These are phyloP conservation scores for Lasiurus cinereus DNA, from an alignment of 2,113 vertebrate species.

Conservation along the genomic window DNA sequence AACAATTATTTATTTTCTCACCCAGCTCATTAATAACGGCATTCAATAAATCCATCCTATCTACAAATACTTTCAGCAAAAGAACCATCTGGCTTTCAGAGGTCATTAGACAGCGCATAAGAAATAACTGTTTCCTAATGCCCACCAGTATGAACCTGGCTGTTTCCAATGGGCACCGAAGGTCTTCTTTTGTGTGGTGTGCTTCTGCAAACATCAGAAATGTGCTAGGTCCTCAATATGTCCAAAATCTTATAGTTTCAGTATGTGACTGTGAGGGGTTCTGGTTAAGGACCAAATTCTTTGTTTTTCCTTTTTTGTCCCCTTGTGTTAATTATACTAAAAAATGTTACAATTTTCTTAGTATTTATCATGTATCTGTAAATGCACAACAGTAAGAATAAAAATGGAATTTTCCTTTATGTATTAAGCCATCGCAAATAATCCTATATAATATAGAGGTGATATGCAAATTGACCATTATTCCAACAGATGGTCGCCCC, in stretches of 20 bases:
- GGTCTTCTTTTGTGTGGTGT: not conserved
- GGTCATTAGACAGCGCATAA: conserved; percentile 49
- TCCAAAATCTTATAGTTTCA: conserved; percentile 48
- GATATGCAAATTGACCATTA: too few species aligned
- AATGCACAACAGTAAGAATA: not conserved
- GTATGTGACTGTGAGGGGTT: conserved; percentile 30
- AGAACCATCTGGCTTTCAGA: conserved; percentile 81
- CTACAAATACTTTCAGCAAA: conserved; percentile 61
- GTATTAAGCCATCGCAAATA: not conserved
- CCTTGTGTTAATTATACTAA: conserved; percentile 42
- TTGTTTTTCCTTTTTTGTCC: conserved; percentile 24
- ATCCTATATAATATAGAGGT: not conserved
- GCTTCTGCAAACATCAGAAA: conserved; percentile 36
- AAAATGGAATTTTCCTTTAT: not conserved
- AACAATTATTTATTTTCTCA: conserved; percentile 75
- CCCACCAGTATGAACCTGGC: conserved; percentile 72
- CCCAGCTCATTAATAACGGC: conserved; percentile 82
- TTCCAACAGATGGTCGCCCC: too few species aligned
- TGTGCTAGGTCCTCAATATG: not conserved
- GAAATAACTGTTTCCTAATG: conserved; percentile 77
- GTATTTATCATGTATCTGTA: not conserved
- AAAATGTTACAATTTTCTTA: conserved; percentile 38
- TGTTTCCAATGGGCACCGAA: conserved; percentile 16
- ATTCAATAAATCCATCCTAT: conserved; percentile 73
- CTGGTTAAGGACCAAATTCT: conserved; percentile 47